Conservation (phyloP, 2,888 invertebrate species). For the Pollenia griseotomentosa region DNA sequence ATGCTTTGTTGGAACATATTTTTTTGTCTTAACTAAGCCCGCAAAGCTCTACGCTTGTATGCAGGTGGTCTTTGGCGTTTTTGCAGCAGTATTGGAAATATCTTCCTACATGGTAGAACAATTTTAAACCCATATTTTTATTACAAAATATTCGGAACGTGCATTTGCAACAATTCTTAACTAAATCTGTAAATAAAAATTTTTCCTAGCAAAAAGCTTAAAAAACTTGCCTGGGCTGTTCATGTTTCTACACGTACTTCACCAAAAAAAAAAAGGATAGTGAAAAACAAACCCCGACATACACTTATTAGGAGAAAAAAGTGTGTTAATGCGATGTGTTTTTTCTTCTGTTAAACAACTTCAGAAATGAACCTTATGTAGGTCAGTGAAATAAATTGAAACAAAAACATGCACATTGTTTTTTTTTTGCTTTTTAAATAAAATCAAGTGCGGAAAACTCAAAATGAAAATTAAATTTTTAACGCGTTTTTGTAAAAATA, state of each 20-base stretch:
- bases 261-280: conserved; percentile 20
- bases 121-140: too few species aligned
- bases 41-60: too few species aligned
- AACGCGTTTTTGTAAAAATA: conserved; percentile 19
- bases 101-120: too few species aligned
- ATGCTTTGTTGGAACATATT: too few species aligned
- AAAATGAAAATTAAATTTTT: conserved; percentile 51
- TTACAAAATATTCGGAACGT: too few species aligned
- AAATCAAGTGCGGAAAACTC: neutral
- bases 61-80: too few species aligned
- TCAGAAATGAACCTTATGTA: conserved; percentile 27
- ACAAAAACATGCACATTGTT: conserved; percentile 1
- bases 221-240: neutral
- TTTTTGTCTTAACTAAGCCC: too few species aligned
- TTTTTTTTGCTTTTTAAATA: neutral
- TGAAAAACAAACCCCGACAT: conserved; percentile 27
- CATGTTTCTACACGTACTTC: neutral
- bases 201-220: too few species aligned
- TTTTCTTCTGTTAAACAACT: conserved; percentile 30
- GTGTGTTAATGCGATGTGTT: conserved; percentile 40
- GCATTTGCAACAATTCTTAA: too few species aligned
- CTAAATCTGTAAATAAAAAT: too few species aligned
- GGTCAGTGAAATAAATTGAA: conserved; percentile 53
- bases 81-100: too few species aligned
- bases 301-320: neutral